Evolutionary conservation across 2,888 invertebrate species (phyloP), one percentile per base, ranked within the genome.

Genomic region (Trichacis sp.): DNA sequence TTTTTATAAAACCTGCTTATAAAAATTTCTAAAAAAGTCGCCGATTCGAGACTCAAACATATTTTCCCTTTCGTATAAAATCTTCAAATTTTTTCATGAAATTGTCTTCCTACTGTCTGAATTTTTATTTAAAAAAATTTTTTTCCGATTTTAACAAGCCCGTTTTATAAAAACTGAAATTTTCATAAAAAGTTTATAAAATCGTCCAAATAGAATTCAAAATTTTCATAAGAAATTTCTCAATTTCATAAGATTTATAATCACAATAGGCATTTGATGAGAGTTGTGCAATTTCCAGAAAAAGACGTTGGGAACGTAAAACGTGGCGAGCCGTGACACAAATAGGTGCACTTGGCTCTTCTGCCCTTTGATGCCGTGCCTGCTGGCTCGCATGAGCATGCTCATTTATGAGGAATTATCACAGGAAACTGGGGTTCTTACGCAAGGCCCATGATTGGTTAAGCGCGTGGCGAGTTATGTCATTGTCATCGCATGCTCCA

Each of bases 401-500:
- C 43, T 53, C 66, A 56, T 62, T 69, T 66, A 69, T 51, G 61
- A 69, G 60, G 61, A 66, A 66, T 69, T 69, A 66, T 64, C 66
- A 36, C 66, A 64, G 69, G 61, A 66, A 69, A 64, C 59, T 58
- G 47, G 61, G 63, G 66, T 60, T 56, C 57, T 63, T 65, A 64
- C 63, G 60, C 57, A 58, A 69, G 63, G 47, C 48, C 53, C 60
- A 40, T 43, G 47, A 62, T 58, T 57, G 56, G 50, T 60, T 63
- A 3, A 24, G 8, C 24, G 60, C 64, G 53, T 40, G 51, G 38
- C 54, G 49, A 29, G 48, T 61, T 49, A 59, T 58, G 58, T 59
- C 62, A 66, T 52, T 55, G 58, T 56, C 59, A 66, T 55, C 54
- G 58, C 55, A 33, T 54, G 54, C 43, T 54, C 50, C 42, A 61